Base-by-base conservation (phyloP, 2,797 vertebrate genomes). In the Acanthurus leucopareius region DNA sequence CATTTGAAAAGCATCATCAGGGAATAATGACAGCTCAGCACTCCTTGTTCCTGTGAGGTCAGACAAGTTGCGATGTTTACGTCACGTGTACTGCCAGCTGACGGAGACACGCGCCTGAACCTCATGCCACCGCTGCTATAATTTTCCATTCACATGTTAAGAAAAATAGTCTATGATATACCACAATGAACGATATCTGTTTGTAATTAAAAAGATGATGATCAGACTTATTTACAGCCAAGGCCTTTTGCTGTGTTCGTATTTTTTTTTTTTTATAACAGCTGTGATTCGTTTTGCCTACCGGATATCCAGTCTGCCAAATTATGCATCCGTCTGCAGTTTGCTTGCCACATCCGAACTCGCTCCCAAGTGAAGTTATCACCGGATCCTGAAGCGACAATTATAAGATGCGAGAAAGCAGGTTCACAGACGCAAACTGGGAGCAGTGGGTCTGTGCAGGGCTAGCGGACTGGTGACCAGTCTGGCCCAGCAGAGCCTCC, bases 261-360 rank as follows among this genome's bases (percentile, higher is more conserved):
- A 1, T 51, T 51, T 61, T 47, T 40, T 49, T 4, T 52, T 28
- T 32, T 19, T 3, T 57, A 9, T 17, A 58, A 3, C n/a, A 57
- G 14, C 1, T 25, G 3, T 51, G 5, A 47, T 48, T 25, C 2
- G 2, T 79, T 38, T 73, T 69, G 59, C 88, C 22, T 89, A 94
- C 94, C 93, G 17, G 94, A 93, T 58, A 95, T 91, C 94, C 94
- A 95, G 87, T 94, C 88, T 82, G 94, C 82, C 82, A 95, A 82
- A 84, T 94, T 86, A 83, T 94, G 93, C 94, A 95, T 95, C 38
- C 90, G 89, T 83, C 89, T 91, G 88, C 90, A 94, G 88, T 93
- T 92, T 75, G 87, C 88, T 83, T 89, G 91, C 91, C 92, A 94
- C 92, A 94, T 94, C 86, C 86, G 77, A 94, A 90, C 70, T 90